Base-by-base conservation (phyloP, 2,797 vertebrate genomes). In the Smutsia temminckii region DNA sequence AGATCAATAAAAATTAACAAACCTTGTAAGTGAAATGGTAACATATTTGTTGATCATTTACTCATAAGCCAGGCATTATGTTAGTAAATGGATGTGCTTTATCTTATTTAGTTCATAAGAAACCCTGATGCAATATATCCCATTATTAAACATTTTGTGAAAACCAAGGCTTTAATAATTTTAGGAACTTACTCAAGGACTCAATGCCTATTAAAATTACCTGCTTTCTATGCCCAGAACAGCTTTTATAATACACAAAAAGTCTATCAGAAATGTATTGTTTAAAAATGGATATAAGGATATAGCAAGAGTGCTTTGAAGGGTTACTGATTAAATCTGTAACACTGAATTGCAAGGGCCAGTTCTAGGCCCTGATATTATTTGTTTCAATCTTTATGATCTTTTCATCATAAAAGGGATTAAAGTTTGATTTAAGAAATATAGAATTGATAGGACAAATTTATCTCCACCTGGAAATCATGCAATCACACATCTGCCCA, bases 401-500 rank as follows among this genome's bases (percentile, higher is more conserved):
- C 9, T 61, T 83, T 63, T 90, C 8, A 32, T 63, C 53, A 85
- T n/a, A 53, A 81, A 57, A 63, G 12, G 86, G 10, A 91, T 49
- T 42, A 78, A 16, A 59, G 12, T 81, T 94, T 92, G 34, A 79
- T 90, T 84, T 87, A 93, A 42, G 25, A 90, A 95, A 83, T 18
- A 71, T 0, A 66, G 23, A 96, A 27, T n/a, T 5, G 29, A 17
- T 40, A 40, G 32, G 42, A 72, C 40, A 93, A 89, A 92, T 66
- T 84, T 77, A 49, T 21, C 42, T 92, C 81, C 66, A 66, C 84
- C 34, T 93, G 80, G 75, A 87, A 80, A 87, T 83, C 66, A 74
- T 42, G 29, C 1, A 77, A 37, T 21, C 77, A 25, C n/a, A 40
- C 20, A 87, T 46, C n/a, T 94, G 55, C 9, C 27, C 25, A 1